Base-by-base conservation (phyloP, 1,140 invertebrate genomes). In the Macrosteles quadrilineatus region DNA sequence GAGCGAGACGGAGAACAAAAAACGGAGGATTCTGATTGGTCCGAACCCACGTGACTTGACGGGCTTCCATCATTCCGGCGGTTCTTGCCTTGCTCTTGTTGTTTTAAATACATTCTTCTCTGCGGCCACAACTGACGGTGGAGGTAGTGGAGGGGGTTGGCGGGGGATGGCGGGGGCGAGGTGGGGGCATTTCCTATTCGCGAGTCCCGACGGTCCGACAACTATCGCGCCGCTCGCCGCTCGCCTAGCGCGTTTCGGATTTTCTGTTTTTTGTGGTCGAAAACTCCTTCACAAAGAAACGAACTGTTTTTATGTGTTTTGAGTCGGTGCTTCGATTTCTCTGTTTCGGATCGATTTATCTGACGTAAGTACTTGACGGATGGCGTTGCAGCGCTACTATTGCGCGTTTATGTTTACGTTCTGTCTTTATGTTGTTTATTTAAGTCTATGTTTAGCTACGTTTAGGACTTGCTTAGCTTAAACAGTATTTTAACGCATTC, bases 41-140 rank as follows among this genome's bases (percentile, higher is more conserved):
- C 21, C 55, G 55, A 3, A 50, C 4, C 23, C 55, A 59, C 55
- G 55, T 59, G 55, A 59, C 55, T 14, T 59, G 55, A 59, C 55
- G 14, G 55, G 12, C 27, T 59, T 59, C 55, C 55, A 59, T 59
- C 55, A 59, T 59, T 30, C 55, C 11, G 55, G 21, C 55, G 14
- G 55, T 59, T 59, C 55, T 59, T 59, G 55, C 47, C 47, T 59
- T 27, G 55, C 25, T 30, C 55, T 59, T 30, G 55, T 59, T 25
- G 21, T 59, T 59, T 59, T 59, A 59, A 59, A 59, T 59, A 59
- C 55, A 59, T 59, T 59, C 55, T 59, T 59, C 67, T 69, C 50
- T 14, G 50, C 31, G 32, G 32, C 32, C 32, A 36, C 32, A 14
- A 36, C 32, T 14, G 32, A 6, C 17, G 47, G 36, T 1, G 2